Percentiles rank a stretch among this genome's conserved stretches.
These are phyloP conservation scores for Sinosuthora webbiana DNA, from an alignment of 2,113 vertebrate species.

Conservation along the genomic window DNA sequence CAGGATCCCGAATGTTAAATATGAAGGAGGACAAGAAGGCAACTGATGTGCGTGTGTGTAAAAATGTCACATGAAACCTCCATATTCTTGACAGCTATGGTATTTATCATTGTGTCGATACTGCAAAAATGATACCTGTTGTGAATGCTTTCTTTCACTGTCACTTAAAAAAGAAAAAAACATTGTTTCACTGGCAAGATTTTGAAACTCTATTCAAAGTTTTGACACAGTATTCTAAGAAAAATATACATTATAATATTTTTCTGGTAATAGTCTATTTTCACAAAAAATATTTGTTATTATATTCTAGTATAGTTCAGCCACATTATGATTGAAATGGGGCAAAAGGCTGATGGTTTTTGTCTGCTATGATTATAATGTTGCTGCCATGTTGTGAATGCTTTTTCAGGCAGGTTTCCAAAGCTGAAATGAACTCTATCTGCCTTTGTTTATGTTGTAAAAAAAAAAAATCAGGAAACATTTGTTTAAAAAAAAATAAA, in stretches of 20 bases:
- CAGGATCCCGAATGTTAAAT: neutral
- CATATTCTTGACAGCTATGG: neutral
- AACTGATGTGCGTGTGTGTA: neutral
- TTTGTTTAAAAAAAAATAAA: neutral
- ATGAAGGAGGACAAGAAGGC: neutral
- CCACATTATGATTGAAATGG: neutral
- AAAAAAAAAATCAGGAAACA: neutral
- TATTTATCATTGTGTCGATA: neutral
- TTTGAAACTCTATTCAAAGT: neutral
- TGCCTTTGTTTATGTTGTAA: neutral
- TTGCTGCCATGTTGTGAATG: conserved; percentile 17
- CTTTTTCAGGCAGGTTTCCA: conserved; percentile 46
- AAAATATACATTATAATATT: neutral
- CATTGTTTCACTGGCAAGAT: neutral
- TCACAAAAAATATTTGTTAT: neutral
- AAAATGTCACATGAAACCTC: neutral
- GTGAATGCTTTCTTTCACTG: neutral
- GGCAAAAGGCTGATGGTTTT: neutral
- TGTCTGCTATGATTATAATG: conserved; percentile 17
- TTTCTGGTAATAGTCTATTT: neutral
- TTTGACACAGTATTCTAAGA: neutral
- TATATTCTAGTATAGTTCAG: neutral
- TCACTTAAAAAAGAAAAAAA: neutral
- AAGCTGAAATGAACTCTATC: neutral
- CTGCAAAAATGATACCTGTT: neutral